Evolutionary conservation across 2,888 invertebrate genomes (phyloP).

Genomic region (Drosophila borborema): DNA sequence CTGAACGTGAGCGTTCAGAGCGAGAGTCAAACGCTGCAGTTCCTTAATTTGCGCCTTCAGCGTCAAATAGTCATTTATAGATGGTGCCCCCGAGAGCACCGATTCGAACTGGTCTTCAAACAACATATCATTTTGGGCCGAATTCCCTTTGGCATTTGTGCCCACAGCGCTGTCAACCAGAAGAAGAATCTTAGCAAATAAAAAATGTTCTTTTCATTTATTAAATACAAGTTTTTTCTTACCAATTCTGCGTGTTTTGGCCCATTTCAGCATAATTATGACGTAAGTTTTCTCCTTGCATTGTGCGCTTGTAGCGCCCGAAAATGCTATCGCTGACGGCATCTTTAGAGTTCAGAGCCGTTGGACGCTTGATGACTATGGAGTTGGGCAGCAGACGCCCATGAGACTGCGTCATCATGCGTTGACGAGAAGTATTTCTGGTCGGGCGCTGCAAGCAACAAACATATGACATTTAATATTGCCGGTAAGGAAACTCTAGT

Average conservation of each 20-base stretch:
- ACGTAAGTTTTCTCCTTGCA: neutral
- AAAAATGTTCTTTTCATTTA: neutral
- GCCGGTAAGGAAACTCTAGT: neutral
- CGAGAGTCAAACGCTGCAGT: neutral
- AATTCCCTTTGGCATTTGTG: too few relatives aligned
- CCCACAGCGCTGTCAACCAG: neutral
- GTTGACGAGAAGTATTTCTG: neutral
- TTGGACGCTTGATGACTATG: slow-evolving; percentile 1
- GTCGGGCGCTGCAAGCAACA: slow-evolving; percentile 6
- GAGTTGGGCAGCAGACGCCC: slow-evolving; percentile 20
- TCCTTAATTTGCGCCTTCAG: neutral
- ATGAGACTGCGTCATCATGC: neutral
- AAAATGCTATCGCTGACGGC: slow-evolving; percentile 1
- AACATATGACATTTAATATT: neutral
- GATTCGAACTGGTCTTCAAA: neutral
- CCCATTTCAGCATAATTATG: slow-evolving; percentile 67
- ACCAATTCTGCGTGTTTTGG: slow-evolving; percentile 67
- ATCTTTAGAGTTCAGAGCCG: neutral
- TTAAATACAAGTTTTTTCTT: neutral
- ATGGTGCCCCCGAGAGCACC: neutral
- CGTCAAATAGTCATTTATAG: neutral
- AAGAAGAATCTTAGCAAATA: neutral
- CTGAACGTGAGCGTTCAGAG: neutral
- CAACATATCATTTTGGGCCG: neutral
- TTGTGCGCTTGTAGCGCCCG: neutral